A percentile compares a stretch with the other conserved stretches of the same genome.
Conservation (phyloP, 2,113 vertebrate species). For the Romanogobio albipinnatus region DNA sequence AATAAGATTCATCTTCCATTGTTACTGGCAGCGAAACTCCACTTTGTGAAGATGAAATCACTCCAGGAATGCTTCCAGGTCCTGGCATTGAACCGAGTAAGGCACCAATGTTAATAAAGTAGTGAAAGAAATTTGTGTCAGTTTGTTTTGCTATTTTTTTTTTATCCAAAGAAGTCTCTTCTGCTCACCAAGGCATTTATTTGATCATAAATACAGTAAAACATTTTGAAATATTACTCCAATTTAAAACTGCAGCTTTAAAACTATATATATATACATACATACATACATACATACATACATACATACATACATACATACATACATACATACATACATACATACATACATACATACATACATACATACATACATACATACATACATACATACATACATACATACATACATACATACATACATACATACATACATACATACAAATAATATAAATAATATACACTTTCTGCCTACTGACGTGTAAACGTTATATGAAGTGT, state of each 20-base stretch:
- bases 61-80: neutral
- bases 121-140: neutral
- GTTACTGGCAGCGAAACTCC: conserved; percentile 1
- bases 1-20: conserved; percentile 10
- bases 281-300: too few relatives aligned
- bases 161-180: neutral
- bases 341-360: too few relatives aligned
- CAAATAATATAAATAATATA: too few relatives aligned
- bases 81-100: neutral
- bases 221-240: neutral
- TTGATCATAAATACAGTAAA: neutral
- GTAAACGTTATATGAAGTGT: too few relatives aligned
- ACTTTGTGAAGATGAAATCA: neutral
- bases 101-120: neutral
- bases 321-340: too few relatives aligned
- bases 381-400: too few relatives aligned
- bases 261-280: too few relatives aligned
- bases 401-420: too few relatives aligned
- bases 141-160: neutral
- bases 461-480: too few relatives aligned
- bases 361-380: too few relatives aligned
- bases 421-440: too few relatives aligned
- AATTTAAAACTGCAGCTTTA: neutral
- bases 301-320: too few relatives aligned
- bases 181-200: neutral